Conservation (phyloP, 2,888 invertebrate species). For the Xestia rhomboidea region DNA sequence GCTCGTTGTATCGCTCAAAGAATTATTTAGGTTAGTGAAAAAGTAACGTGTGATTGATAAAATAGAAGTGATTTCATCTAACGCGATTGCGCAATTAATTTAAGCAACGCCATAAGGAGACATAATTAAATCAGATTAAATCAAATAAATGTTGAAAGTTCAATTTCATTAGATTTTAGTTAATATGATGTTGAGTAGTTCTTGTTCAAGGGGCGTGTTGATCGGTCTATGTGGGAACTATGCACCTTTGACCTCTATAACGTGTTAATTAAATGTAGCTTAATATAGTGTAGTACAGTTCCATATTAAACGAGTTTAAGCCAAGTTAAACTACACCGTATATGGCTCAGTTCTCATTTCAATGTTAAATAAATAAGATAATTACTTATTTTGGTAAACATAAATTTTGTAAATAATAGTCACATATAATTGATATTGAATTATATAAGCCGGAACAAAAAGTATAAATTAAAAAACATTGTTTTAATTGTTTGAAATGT, state of each 20-base stretch:
- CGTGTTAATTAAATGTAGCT: slow-evolving; percentile 50
- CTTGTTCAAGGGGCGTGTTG: slow-evolving; percentile 35
- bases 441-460: background rate
- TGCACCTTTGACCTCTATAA: slow-evolving; percentile 61
- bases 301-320: slow-evolving; percentile 28
- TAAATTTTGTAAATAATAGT: slow-evolving; percentile 12
- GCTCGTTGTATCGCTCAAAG: background rate
- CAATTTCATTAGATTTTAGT: slow-evolving; percentile 11
- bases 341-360: slow-evolving; percentile 31
- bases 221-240: slow-evolving; percentile 51
- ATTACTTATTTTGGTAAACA: slow-evolving; percentile 28
- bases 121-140: background rate
- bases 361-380: slow-evolving; percentile 44
- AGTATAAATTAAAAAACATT: background rate
- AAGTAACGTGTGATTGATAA: background rate
- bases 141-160: slow-evolving; percentile 11
- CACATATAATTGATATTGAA: slow-evolving; percentile 4
- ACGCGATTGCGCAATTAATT: slow-evolving; percentile 1
- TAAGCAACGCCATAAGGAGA: slow-evolving; percentile 4
- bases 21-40: background rate
- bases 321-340: slow-evolving; percentile 42
- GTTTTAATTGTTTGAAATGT: background rate
- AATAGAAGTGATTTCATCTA: background rate
- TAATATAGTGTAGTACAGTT: slow-evolving; percentile 32
- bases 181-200: slow-evolving; percentile 17